Conservation (phyloP, 2,888 invertebrate genomes). For the Nomada fucata region DNA sequence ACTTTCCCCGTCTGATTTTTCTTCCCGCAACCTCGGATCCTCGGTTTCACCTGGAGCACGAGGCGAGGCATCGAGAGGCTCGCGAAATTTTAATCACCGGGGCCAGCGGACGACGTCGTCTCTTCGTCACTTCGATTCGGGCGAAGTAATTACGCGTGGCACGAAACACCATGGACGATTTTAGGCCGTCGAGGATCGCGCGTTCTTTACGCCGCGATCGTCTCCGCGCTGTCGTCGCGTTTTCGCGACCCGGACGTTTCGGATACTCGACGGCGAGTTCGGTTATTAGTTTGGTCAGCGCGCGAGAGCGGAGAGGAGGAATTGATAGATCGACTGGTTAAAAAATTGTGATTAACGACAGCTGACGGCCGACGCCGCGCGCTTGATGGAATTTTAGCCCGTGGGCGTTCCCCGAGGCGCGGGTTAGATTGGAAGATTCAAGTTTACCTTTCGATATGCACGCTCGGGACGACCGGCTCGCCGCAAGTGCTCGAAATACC, state of each 20-base stretch:
- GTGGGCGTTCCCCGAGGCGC: neutral
- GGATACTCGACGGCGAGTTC: constrained; percentile 5
- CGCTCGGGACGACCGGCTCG: neutral
- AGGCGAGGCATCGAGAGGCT: neutral
- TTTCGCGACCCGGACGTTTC: neutral
- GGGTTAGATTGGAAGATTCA: neutral
- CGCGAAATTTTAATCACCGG: constrained; percentile 32
- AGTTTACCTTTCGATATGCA: neutral
- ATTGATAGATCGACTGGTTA: constrained; percentile 16
- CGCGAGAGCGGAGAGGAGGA: neutral
- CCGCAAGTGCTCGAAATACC: constrained; percentile 13
- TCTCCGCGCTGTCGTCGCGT: neutral
- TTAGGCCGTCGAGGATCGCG: neutral
- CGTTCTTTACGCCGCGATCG: neutral
- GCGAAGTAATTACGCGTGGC: neutral
- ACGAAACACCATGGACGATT: neutral
- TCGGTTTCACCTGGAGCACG: constrained; percentile 26
- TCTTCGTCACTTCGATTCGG: constrained; percentile 4
- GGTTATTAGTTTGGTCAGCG: neutral
- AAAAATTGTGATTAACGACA: constrained; percentile 13
- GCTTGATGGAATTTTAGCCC: neutral
- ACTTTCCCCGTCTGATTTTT: neutral
- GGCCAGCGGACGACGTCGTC: neutral
- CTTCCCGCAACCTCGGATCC: neutral
- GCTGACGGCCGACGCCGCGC: neutral